Evolutionary conservation across 35 echinoderm and acorn worm species (phyloP).

Genomic region (Hemicentrotus pulcherrimus): DNA sequence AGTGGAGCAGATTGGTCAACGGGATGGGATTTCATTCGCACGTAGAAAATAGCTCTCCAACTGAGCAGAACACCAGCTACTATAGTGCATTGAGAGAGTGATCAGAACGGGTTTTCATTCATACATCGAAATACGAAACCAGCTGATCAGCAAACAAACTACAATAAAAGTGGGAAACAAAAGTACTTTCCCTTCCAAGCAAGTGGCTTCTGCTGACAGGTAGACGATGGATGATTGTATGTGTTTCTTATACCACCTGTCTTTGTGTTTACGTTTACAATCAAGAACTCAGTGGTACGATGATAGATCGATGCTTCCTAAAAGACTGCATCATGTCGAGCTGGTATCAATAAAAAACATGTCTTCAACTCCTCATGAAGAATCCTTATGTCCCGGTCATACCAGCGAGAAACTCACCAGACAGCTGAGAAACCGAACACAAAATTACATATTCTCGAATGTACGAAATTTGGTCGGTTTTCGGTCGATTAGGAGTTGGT

Average conservation of each 20-base stretch:
- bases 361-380: not conserved
- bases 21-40: too few relatives aligned
- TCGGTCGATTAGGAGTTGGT: too few relatives aligned
- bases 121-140: not conserved
- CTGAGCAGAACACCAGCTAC: too few relatives aligned
- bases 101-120: not conserved
- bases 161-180: not conserved
- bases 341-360: not conserved
- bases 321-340: not conserved
- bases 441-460: too few relatives aligned
- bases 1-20: too few relatives aligned
- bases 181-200: not conserved
- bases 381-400: not conserved
- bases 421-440: too few relatives aligned
- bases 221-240: not conserved
- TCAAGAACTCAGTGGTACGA: not conserved
- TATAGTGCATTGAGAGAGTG: too few relatives aligned
- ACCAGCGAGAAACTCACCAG: too few relatives aligned
- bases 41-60: too few relatives aligned
- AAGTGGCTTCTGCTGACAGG: not conserved
- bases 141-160: not conserved
- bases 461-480: too few relatives aligned
- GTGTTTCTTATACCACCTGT: not conserved
- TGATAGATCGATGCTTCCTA: not conserved
- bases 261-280: not conserved